A percentile compares a stretch with the other conserved stretches of the same genome.
Evolutionary conservation across 1,140 invertebrate genomes (phyloP).

Genomic region (Panagrolaimus sp.): DNA sequence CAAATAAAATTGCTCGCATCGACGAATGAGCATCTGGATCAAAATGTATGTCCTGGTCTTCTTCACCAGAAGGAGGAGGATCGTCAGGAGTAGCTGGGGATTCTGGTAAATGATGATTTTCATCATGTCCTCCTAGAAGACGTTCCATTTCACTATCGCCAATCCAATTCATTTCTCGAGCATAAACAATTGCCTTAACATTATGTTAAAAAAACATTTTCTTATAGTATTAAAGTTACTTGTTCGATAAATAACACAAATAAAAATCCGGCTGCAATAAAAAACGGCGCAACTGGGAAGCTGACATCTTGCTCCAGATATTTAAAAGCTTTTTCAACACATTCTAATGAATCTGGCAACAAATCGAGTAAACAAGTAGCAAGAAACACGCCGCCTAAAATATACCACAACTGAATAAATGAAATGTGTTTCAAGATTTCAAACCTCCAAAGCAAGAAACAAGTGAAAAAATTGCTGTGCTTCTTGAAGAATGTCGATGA

Average conservation of each 20-base stretch:
- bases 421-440: not conserved
- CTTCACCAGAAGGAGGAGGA: not conserved
- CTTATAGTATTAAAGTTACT: conserved; percentile 26
- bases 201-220: too few relatives aligned
- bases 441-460: conserved; percentile 42
- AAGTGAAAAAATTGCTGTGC: conserved; percentile 32
- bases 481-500: conserved; percentile 15
- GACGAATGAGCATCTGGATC: conserved; percentile 44
- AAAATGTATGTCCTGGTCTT: conserved; percentile 29
- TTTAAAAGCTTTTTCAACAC: conserved; percentile 42
- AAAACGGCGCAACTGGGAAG: conserved; percentile 53
- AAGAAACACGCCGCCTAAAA: conserved; percentile 51
- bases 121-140: conserved; percentile 25
- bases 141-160: conserved; percentile 18
- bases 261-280: conserved; percentile 49
- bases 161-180: conserved; percentile 43
- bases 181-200: conserved; percentile 46
- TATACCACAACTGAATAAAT: not conserved
- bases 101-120: not conserved
- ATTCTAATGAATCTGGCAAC: conserved; percentile 51
- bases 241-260: conserved; percentile 55
- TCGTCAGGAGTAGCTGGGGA: conserved; percentile 19
- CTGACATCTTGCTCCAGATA: conserved; percentile 27
- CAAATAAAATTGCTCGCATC: conserved; percentile 47
- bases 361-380: conserved; percentile 56